Evolutionary conservation across 2,797 vertebrate genomes (phyloP), one percentile per base, ranked within the genome.

Genomic region (Botia almorhae): DNA sequence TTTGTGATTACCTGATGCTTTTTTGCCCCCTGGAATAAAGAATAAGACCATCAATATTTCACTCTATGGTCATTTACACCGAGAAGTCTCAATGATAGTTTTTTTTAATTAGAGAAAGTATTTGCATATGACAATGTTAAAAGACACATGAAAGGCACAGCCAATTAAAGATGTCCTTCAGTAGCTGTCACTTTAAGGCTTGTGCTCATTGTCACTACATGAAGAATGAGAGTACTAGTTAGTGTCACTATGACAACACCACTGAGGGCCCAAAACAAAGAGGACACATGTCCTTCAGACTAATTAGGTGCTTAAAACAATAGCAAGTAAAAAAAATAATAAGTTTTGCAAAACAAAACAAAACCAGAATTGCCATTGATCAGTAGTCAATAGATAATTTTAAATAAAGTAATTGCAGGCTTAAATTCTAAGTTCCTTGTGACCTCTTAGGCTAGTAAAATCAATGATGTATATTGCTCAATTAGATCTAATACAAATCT

Each of bases 381-480:
- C 96, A 95, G 93, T 91, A 93, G 92, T 95, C 95, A 97, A 96
- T 95, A 96, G 95, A 96, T 96, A 94, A 98, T 98, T 97, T 96
- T 96, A 96, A 97, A 96, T 96, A 97, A 97, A 97, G 96, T 97
- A 96, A 97, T 96, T 96, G 96, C 96, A 90, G 92, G 94, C 95
- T 94, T 93, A 93, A 93, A 94, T 95, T 95, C 93, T 87, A 92
- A 96, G 94, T 97, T 97, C 95, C 95, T 95, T 93, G 95, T 96
- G 97, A 98, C 96, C 96, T 97, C 95, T 96, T 95, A 95, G 95
- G 95, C 96, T 95, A 96, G 95, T 96, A 94, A 96, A 97, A 98
- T 97, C 96, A 94, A 97, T 98, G 96, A 94, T 94, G 94, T 93
- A 94, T 94, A 94, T 95, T 95, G 92, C 93, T 94, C 96, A 96